Evolutionary conservation across 2,113 vertebrate genomes (phyloP).

Genomic region (Sphyrna mokarran): DNA sequence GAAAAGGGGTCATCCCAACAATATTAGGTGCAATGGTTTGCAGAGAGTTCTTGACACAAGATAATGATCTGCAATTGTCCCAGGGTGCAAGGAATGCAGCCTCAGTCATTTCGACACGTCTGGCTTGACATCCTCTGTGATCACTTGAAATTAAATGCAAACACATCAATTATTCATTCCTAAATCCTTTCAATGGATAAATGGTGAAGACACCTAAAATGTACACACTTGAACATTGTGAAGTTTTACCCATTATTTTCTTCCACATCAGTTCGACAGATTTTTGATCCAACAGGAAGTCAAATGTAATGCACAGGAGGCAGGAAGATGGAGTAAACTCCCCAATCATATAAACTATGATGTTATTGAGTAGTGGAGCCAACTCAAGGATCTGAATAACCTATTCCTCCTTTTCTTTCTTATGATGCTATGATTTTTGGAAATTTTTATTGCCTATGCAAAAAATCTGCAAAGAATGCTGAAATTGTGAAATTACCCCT

Average conservation of each 20-base stretch:
- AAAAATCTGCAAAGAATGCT: neutral
- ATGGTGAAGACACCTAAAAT: neutral
- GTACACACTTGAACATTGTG: neutral
- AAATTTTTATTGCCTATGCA: neutral
- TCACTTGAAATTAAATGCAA: neutral
- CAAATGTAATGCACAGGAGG: too few species aligned
- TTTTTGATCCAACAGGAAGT: too few species aligned
- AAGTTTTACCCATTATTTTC: neutral
- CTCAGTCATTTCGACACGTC: neutral
- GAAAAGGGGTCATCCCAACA: neutral
- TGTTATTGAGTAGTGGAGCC: too few species aligned
- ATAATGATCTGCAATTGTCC: neutral
- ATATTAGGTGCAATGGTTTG: neutral
- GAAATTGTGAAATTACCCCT: neutral
- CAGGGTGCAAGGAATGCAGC: neutral
- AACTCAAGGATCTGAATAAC: too few species aligned
- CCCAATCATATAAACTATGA: too few species aligned
- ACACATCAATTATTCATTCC: neutral
- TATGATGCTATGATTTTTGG: too few species aligned
- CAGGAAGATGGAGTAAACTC: too few species aligned
- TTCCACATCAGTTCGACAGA: neutral
- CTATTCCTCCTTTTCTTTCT: too few species aligned
- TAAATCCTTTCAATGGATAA: neutral
- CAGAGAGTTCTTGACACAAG: neutral
- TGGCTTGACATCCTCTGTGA: neutral